These are phyloP conservation scores for Gastracanthus pulcherrimus DNA, from an alignment of 2,888 invertebrate species.

Conservation along the genomic window DNA sequence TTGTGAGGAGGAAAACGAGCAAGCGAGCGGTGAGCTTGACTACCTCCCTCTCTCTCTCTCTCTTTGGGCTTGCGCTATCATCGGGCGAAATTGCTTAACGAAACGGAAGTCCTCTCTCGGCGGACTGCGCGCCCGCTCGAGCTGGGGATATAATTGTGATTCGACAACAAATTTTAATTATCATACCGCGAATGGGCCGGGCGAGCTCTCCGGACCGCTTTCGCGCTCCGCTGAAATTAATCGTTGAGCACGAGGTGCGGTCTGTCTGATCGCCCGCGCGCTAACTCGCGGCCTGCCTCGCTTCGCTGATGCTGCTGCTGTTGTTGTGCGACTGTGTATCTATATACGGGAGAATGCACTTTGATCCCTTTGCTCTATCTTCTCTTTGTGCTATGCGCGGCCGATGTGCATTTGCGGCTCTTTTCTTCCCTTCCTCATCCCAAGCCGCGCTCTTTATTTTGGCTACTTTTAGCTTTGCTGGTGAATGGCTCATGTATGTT, in stretches of 20 bases:
- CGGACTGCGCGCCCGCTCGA: neutral
- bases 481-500: no score
- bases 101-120: slow-evolving; percentile 58
- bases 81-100: slow-evolving; percentile 61
- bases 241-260: slow-evolving; percentile 55
- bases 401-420: slow-evolving; percentile 31
- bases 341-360: slow-evolving; percentile 9
- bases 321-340: neutral
- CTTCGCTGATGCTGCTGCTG: neutral
- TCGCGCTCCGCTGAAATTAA: slow-evolving; percentile 66
- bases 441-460: no score
- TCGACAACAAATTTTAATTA: slow-evolving; percentile 72
- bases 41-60: no score
- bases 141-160: slow-evolving; percentile 61
- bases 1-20: slow-evolving; percentile 27
- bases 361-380: slow-evolving; percentile 41
- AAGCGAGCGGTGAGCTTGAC: no score
- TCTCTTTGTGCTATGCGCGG: slow-evolving; percentile 1
- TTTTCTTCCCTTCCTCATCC: neutral
- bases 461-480: no score
- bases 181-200: slow-evolving; percentile 64
- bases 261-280: slow-evolving; percentile 42
- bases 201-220: neutral
- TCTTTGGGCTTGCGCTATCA: no score
- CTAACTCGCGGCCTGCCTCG: neutral